These are phyloP conservation scores for Oscheius sp. DNA, from an alignment of 2,888 invertebrate genomes.

Conservation along the genomic window DNA sequence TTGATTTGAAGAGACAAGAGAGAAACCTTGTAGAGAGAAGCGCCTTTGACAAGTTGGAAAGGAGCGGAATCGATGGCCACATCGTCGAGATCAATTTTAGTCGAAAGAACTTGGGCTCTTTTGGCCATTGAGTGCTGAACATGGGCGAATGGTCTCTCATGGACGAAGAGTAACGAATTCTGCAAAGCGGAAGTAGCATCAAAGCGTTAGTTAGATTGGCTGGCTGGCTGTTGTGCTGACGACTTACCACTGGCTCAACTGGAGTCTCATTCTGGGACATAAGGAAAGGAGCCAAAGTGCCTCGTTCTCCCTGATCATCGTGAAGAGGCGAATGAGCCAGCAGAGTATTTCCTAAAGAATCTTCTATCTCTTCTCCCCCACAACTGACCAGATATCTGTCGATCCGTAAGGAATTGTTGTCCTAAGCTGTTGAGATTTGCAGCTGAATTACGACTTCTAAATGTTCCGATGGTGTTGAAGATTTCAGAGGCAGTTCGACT, in stretches of 20 bases:
- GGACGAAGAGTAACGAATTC: slow-evolving; percentile 14
- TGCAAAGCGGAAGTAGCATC: slow-evolving; percentile 13
- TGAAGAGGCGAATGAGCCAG: slow-evolving; percentile 64
- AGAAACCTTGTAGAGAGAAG: slow-evolving; percentile 65
- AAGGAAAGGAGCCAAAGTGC: slow-evolving; percentile 53
- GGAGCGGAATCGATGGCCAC: slow-evolving; percentile 88
- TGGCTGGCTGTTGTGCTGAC: background rate
- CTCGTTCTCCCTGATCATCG: slow-evolving; percentile 52
- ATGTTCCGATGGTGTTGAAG: slow-evolving; percentile 50
- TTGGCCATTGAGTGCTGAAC: slow-evolving; percentile 56
- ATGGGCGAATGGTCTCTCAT: slow-evolving; percentile 17
- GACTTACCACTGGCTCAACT: slow-evolving; percentile 29
- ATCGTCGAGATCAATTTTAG: slow-evolving; percentile 69
- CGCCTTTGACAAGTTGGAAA: slow-evolving; percentile 68
- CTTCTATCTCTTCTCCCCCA: background rate
- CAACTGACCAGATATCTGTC: slow-evolving; percentile 57
- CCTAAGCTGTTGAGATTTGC: slow-evolving; percentile 21
- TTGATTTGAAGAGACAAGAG: slow-evolving; percentile 74
- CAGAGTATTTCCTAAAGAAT: slow-evolving; percentile 47
- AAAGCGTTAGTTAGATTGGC: background rate
- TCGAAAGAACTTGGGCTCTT: slow-evolving; percentile 52
- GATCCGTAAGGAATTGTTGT: slow-evolving; percentile 52
- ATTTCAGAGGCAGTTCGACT: slow-evolving; percentile 62
- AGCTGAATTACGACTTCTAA: slow-evolving; percentile 24
- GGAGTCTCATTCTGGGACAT: slow-evolving; percentile 43